Conservation (phyloP, 1,140 invertebrate species). For the Rhynchophorus ferrugineus region DNA sequence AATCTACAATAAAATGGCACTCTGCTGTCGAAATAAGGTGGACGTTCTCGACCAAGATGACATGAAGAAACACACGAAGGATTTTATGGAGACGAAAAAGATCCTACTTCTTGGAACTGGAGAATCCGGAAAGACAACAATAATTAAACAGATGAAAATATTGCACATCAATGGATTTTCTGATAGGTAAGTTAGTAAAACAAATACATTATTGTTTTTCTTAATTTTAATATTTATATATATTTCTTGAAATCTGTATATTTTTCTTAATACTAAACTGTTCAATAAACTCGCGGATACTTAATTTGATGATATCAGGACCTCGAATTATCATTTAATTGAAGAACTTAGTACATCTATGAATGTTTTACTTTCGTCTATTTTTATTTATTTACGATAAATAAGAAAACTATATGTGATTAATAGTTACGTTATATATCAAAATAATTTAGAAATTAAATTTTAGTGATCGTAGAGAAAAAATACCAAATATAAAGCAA, state of each 20-base stretch:
- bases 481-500: slow-evolving; percentile 52
- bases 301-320: too few relatives aligned
- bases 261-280: too few relatives aligned
- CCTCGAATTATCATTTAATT: too few relatives aligned
- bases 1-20: slow-evolving; percentile 9
- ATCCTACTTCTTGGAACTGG: slow-evolving; percentile 59
- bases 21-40: slow-evolving; percentile 11
- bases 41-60: slow-evolving; percentile 4
- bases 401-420: too few relatives aligned
- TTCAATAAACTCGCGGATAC: too few relatives aligned
- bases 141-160: slow-evolving; percentile 79
- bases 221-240: neutral
- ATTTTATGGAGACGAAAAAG: slow-evolving; percentile 40
- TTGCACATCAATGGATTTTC: slow-evolving; percentile 65
- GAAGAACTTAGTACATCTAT: too few relatives aligned
- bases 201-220: neutral
- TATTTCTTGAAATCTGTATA: too few relatives aligned
- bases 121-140: slow-evolving; percentile 69
- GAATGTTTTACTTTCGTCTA: too few relatives aligned
- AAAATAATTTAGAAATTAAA: too few relatives aligned
- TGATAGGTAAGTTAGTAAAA: slow-evolving; percentile 45
- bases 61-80: slow-evolving; percentile 23
- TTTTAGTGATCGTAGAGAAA: slow-evolving; percentile 55
- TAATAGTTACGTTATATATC: too few relatives aligned
- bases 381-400: too few relatives aligned